phyloP scores from a whole-genome alignment of 2,888 invertebrate species.

The Platyscelio sp. region DNA sequence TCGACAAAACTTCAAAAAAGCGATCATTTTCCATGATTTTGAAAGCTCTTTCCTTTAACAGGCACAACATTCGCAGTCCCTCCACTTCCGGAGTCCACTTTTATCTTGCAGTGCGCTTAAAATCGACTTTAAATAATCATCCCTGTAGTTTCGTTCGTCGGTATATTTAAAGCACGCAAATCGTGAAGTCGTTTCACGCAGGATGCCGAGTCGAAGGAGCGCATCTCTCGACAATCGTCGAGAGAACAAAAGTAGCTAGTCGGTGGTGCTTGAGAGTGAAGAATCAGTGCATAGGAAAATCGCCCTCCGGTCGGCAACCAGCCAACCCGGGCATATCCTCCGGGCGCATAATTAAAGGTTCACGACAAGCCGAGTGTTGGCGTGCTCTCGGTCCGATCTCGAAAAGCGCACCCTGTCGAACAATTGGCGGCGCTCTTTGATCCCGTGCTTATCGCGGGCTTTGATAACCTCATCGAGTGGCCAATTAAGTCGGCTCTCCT shows the following conservation, averaged over 20 bases:
- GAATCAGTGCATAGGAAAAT: conserved; percentile 38
- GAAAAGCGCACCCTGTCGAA: conserved; percentile 64
- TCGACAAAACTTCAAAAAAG: neutral
- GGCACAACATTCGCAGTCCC: neutral
- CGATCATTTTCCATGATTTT: conserved; percentile 18
- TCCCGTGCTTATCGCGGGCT: conserved; percentile 51
- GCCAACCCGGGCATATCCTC: conserved; percentile 34
- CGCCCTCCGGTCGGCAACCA: conserved; percentile 26
- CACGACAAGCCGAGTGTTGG: conserved; percentile 26
- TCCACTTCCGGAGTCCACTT: conserved; percentile 15
- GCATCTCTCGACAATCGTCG: conserved; percentile 45
- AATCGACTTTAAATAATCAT: conserved; percentile 45
- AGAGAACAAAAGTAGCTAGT: conserved; percentile 66
- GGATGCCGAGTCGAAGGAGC: conserved; percentile 19
- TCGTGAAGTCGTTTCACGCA: conserved; percentile 43
- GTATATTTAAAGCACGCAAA: conserved; percentile 40
- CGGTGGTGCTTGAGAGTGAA: conserved; percentile 29
- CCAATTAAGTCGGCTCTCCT: conserved; percentile 77
- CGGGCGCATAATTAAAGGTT: conserved; percentile 60
- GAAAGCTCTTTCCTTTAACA: neutral
- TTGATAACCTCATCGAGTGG: conserved; percentile 73
- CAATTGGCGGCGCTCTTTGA: conserved; percentile 66
- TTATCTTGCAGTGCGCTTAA: conserved; percentile 33
- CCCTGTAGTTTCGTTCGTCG: neutral
- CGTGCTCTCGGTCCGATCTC: conserved; percentile 48